Base-by-base conservation (phyloP, 2,113 vertebrate genomes). In the Microcebus murinus region DNA sequence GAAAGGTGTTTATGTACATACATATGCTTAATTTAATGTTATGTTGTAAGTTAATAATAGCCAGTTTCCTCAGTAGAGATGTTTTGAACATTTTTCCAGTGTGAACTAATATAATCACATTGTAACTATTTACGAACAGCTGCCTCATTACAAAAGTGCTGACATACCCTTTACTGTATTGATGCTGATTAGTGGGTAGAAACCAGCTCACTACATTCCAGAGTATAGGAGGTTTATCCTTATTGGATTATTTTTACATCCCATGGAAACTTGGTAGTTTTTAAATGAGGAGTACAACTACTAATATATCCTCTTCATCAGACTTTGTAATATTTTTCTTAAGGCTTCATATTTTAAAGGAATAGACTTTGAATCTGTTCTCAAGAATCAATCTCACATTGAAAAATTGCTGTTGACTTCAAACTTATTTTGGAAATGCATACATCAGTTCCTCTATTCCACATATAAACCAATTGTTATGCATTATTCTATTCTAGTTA, bases 71-170 rank as follows among this genome's bases (percentile, higher is more conserved):
- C 25, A 39, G 34, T 57, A 63, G 55, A 76, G 85, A 88, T 39
- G 21, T 88, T 92, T 87, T 76, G 86, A 89, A 77, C 25, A 27
- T 94, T 89, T 95, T 94, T 85, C 61, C 79, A 84, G 4, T 29
- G 39, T 93, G 55, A 95, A 36, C 70, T 94, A 94, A 97, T 93
- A 91, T 84, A 96, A 86, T 91, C 95, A 90, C n/a, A 6, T 87
- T 70, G 34, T 48, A 88, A 87, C 73, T 94, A 91, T 87, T 97
- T 92, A 87, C 0, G 45, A 92, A 87, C 86, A 97, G 95, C 87
- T 97, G 94, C 48, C 48, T 97, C 87, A 50, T 97, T 96, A 95
- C 14, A 52, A 74, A 97, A 97, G 55, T 97, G 94, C 96, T 97
- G 96, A 97, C 85, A 87, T 90, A 68, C 29, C 29, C n/a, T 94